Conservation (phyloP, 2,797 vertebrate genomes). For the Apogon talboti region DNA sequence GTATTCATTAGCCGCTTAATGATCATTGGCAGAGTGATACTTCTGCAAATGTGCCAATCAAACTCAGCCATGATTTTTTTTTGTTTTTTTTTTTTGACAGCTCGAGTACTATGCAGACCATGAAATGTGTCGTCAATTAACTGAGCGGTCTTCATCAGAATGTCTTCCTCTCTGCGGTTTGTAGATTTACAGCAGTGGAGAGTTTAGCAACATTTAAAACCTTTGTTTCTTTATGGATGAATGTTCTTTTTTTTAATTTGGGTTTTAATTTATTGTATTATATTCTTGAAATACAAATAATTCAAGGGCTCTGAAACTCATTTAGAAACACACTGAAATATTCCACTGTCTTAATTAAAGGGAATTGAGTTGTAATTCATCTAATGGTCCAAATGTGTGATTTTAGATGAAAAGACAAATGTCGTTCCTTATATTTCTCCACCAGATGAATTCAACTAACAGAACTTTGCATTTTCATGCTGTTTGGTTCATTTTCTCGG, state of each 20-base stretch:
- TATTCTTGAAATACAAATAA: not conserved
- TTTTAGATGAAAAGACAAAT: slow-evolving; percentile 19
- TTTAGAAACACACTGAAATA: slow-evolving; percentile 10
- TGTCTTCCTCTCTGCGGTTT: not conserved
- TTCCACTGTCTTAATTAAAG: slow-evolving; percentile 16
- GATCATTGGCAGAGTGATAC: slow-evolving; percentile 28
- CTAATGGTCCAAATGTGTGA: no score
- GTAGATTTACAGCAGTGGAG: not conserved
- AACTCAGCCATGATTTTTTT: slow-evolving; percentile 8
- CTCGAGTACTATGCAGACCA: slow-evolving; percentile 9
- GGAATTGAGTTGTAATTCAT: not conserved
- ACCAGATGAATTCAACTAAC: slow-evolving; percentile 13
- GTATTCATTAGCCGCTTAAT: slow-evolving; percentile 55
- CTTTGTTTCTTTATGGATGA: not conserved
- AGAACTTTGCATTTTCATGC: slow-evolving; percentile 26
- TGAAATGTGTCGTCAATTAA: not conserved
- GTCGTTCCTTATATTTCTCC: not conserved
- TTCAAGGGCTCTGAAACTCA: slow-evolving; percentile 5
- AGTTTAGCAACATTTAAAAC: not conserved
- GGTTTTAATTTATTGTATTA: not conserved
- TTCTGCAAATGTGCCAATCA: slow-evolving; percentile 45
- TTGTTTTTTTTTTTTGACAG: not conserved
- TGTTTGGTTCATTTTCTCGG: not conserved
- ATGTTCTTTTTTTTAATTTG: not conserved
- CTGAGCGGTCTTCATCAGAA: not conserved